phyloP scores from a whole-genome alignment of 2,797 vertebrate species.

The Catharus ustulatus region DNA sequence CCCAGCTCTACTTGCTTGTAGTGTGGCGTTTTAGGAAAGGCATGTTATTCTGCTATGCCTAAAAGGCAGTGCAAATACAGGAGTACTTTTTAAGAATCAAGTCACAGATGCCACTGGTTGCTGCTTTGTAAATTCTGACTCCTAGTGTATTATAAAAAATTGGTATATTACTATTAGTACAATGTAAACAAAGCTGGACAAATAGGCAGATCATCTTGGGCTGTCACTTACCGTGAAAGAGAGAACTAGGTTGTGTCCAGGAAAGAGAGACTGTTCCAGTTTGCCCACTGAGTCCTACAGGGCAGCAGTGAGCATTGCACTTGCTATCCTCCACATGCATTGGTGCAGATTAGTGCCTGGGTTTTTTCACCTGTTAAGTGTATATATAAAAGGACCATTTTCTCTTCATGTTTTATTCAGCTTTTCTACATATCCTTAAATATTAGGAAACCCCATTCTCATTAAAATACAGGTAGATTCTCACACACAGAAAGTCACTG shows the following conservation, averaged over 20 bases:
- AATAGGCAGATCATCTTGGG: not conserved
- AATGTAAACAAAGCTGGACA: not conserved
- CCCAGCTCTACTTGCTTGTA: not conserved
- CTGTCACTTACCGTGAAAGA: not conserved
- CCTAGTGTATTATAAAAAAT: not conserved
- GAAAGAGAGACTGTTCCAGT: not conserved
- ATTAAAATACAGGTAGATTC: not conserved
- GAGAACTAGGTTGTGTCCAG: not conserved
- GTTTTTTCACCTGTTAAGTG: not conserved
- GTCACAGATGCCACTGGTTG: not conserved
- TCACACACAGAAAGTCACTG: not conserved
- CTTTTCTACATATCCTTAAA: not conserved
- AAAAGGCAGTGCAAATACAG: not conserved
- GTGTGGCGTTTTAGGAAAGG: not conserved
- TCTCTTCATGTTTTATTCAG: fast-evolving
- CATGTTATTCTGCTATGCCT: not conserved
- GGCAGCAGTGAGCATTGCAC: not conserved
- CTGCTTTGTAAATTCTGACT: not conserved
- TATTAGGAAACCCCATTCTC: not conserved
- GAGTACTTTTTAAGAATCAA: not conserved
- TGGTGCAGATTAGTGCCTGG: not conserved
- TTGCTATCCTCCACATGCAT: not conserved
- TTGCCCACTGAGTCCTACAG: not conserved
- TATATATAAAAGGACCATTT: not conserved
- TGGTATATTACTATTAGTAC: not conserved